Percentiles rank a stretch among this genome's conserved stretches.
These are phyloP conservation scores for Gila orcuttii DNA, from an alignment of 2,113 vertebrate genomes.

Conservation along the genomic window DNA sequence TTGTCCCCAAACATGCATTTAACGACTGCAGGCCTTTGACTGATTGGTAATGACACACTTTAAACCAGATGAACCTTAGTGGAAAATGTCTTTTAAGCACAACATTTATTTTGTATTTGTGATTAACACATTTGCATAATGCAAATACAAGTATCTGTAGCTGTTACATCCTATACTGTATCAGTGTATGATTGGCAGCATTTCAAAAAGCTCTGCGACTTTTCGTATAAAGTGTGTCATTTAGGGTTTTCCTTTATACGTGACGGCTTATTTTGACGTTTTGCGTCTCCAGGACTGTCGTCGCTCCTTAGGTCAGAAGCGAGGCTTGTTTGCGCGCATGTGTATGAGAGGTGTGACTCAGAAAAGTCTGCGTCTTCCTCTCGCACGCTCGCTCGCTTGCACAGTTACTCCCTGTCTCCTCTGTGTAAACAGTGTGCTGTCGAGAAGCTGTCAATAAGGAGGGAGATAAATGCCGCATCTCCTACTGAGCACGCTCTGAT, in stretches of 20 bases:
- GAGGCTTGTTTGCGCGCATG: slow-evolving; percentile 3
- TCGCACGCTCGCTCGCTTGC: background rate
- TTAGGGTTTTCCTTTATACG: slow-evolving; percentile 12
- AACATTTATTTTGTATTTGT: background rate
- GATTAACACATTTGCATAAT: background rate
- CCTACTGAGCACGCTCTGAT: slow-evolving; percentile 41
- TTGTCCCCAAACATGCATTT: slow-evolving; percentile 60
- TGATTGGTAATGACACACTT: slow-evolving; percentile 55
- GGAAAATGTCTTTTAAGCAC: background rate
- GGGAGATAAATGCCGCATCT: slow-evolving; percentile 50
- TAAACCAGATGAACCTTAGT: slow-evolving; percentile 38
- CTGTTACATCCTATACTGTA: background rate
- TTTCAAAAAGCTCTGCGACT: background rate
- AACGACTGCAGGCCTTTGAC: slow-evolving; percentile 60
- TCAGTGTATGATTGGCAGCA: background rate
- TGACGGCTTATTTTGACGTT: slow-evolving; percentile 24
- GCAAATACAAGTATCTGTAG: background rate
- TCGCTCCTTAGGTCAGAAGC: slow-evolving; percentile 8
- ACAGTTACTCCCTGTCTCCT: slow-evolving; percentile 44
- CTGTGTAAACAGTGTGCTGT: slow-evolving; percentile 45
- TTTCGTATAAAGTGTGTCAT: background rate
- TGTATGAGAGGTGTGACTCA: slow-evolving; percentile 36
- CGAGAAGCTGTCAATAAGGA: slow-evolving; percentile 42
- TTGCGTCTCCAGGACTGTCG: background rate
- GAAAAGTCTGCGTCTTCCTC: background rate